Conservation (phyloP, 2,113 vertebrate species). For the Nicator chloris region DNA sequence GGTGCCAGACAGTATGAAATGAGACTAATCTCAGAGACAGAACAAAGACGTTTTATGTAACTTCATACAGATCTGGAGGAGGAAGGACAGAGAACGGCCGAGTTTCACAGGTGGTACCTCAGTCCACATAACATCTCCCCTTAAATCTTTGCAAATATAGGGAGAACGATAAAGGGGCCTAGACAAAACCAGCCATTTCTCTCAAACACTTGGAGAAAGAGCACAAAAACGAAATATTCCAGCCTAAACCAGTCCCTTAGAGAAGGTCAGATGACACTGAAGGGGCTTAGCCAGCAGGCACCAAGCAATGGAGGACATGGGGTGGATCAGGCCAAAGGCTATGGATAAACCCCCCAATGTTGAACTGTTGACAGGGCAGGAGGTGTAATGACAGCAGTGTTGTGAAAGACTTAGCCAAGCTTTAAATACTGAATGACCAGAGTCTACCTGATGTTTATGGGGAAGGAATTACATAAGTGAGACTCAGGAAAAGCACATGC, state of each 20-base stretch:
- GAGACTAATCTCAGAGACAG: slow-evolving; percentile 3
- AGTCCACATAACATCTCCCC: neutral
- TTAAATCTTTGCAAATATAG: neutral
- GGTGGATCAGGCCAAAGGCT: neutral
- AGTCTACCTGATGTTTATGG: neutral
- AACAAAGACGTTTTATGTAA: slow-evolving; percentile 15
- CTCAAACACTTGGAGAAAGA: neutral
- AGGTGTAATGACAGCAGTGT: neutral
- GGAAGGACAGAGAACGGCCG: neutral
- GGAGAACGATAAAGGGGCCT: neutral
- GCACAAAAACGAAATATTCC: neutral
- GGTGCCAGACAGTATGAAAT: neutral
- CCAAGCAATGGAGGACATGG: neutral
- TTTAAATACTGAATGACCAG: neutral
- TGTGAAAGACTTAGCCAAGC: slow-evolving; percentile 21
- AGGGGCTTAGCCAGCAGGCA: neutral
- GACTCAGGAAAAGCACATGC: neutral
- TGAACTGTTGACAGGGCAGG: neutral
- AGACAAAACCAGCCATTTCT: neutral
- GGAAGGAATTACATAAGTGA: neutral
- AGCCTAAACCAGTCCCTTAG: neutral
- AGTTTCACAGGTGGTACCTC: neutral
- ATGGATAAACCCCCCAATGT: neutral
- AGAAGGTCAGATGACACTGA: neutral
- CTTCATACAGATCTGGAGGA: neutral